These are phyloP conservation scores for Terebella lapidaria DNA, from an alignment of 2,888 invertebrate genomes.

Conservation along the genomic window DNA sequence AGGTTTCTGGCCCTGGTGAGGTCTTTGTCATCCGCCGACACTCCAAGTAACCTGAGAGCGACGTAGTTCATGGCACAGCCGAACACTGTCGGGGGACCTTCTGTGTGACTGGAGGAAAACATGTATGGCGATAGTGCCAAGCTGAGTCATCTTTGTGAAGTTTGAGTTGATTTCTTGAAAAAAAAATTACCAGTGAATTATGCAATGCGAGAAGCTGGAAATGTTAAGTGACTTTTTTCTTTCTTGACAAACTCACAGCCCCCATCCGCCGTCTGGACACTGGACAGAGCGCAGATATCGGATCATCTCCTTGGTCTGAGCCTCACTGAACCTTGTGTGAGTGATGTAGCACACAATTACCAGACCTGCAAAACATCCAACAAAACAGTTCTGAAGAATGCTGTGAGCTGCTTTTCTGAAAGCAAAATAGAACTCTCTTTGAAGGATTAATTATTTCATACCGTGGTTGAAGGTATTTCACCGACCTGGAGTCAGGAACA, in stretches of 20 bases:
- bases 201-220: too few relatives aligned
- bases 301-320: slow-evolving; percentile 38
- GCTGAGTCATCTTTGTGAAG: too few relatives aligned
- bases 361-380: too few relatives aligned
- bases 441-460: too few relatives aligned
- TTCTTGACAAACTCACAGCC: slow-evolving; percentile 34
- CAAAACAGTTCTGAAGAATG: too few relatives aligned
- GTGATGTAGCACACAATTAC: slow-evolving; percentile 42
- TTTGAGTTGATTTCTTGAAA: too few relatives aligned
- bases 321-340: slow-evolving; percentile 29
- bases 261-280: slow-evolving; percentile 45
- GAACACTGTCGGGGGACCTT: slow-evolving; percentile 43
- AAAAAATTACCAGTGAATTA: too few relatives aligned
- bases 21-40: slow-evolving; percentile 32
- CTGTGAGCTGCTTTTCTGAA: too few relatives aligned
- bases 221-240: too few relatives aligned
- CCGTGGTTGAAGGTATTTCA: too few relatives aligned
- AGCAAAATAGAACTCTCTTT: too few relatives aligned
- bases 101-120: slow-evolving; percentile 34
- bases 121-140: too few relatives aligned
- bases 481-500: slow-evolving; percentile 45
- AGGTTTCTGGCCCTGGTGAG: slow-evolving; percentile 32
- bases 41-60: slow-evolving; percentile 37
- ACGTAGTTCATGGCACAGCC: slow-evolving; percentile 43
- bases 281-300: slow-evolving; percentile 42